Percentiles rank a stretch among this genome's conserved stretches.
These are phyloP conservation scores for Sialia sialis DNA, from an alignment of 2,113 vertebrate species.

Conservation along the genomic window DNA sequence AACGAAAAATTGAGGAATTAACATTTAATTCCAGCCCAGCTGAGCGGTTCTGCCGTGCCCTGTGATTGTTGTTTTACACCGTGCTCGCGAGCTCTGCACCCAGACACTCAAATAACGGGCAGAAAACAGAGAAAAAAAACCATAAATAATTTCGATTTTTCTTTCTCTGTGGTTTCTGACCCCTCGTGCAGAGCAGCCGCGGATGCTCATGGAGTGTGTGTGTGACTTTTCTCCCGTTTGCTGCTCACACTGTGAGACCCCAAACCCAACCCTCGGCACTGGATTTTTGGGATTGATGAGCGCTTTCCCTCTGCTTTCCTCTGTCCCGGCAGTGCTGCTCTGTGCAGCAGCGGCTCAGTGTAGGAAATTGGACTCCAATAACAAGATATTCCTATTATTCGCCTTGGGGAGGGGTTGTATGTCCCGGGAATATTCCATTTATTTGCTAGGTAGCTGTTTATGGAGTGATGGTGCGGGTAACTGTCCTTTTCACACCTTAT, in stretches of 20 bases:
- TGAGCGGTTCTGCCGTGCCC: background rate
- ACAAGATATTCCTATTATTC: background rate
- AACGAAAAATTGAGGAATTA: background rate
- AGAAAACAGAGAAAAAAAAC: background rate
- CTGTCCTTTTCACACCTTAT: background rate
- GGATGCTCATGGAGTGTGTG: background rate
- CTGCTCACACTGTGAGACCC: background rate
- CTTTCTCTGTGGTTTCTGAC: background rate
- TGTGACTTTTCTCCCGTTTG: background rate
- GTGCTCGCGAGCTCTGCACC: background rate
- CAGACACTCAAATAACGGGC: background rate
- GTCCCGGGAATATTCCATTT: background rate
- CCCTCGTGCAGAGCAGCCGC: background rate
- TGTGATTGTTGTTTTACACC: accelerated
- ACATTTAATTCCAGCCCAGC: background rate
- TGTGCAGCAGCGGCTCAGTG: background rate
- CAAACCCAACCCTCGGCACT: accelerated
- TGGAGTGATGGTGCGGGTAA: background rate
- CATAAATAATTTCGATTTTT: accelerated
- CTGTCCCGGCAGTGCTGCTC: accelerated
- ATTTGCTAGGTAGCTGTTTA: background rate
- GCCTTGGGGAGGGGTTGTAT: background rate
- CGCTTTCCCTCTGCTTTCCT: accelerated
- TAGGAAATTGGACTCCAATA: background rate
- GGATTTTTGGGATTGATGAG: background rate